Evolutionary conservation across 2,113 vertebrate species (phyloP).

Genomic region (Pelecanus crispus): DNA sequence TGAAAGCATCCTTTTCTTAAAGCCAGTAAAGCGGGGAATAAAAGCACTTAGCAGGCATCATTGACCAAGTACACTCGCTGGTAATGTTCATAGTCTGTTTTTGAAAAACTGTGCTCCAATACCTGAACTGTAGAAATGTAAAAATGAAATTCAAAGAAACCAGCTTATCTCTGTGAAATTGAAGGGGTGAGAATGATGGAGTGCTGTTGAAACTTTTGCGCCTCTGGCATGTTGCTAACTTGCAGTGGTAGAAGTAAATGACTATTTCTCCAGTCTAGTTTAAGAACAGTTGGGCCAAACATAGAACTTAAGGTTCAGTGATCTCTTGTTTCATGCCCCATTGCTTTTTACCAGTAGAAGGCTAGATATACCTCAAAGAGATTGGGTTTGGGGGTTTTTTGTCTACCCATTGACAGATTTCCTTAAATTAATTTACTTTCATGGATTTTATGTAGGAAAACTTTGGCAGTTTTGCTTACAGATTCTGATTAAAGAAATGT

Average conservation of each 20-base stretch:
- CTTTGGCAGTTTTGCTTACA: not conserved
- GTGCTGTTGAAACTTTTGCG: not conserved
- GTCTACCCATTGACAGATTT: rapidly evolving
- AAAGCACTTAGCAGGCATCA: not conserved
- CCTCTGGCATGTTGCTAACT: not conserved
- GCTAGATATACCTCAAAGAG: not conserved
- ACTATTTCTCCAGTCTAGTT: not conserved
- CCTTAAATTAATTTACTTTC: not conserved
- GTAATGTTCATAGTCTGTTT: not conserved
- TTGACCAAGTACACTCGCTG: not conserved
- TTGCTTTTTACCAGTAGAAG: not conserved
- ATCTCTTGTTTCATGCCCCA: not conserved
- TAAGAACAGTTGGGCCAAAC: not conserved
- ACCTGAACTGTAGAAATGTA: not conserved
- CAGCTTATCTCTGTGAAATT: not conserved
- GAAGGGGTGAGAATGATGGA: not conserved
- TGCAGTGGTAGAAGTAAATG: not conserved
- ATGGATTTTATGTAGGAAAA: not conserved
- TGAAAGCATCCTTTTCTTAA: not conserved
- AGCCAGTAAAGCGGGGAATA: not conserved
- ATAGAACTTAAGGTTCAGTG: not conserved
- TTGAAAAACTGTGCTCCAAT: not conserved
- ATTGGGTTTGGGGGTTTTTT: not conserved
- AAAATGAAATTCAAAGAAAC: not conserved
- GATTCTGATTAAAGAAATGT: not conserved